Percentiles rank a stretch among this genome's conserved stretches.
phyloP scores from a whole-genome alignment of 2,797 vertebrate species.

The Gymnoscopelus microlampas region DNA sequence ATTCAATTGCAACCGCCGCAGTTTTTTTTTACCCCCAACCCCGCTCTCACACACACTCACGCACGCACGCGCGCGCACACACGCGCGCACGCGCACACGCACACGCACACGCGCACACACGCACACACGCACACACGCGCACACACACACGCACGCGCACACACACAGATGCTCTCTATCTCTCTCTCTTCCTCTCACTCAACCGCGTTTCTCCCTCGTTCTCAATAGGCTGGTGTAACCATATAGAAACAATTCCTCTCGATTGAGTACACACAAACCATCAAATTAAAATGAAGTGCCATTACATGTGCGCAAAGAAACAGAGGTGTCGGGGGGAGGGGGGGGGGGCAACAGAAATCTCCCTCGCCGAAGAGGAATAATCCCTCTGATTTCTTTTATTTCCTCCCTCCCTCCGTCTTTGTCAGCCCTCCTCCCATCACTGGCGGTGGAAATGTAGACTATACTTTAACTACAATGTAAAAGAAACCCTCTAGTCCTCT shows the following conservation, averaged over 20 bases:
- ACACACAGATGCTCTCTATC: too few species aligned
- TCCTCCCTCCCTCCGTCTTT: constrained; percentile 54
- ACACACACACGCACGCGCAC: constrained; percentile 20
- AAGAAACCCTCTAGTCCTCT: too few species aligned
- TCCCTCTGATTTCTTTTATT: constrained; percentile 53
- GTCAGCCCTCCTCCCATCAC: constrained; percentile 18
- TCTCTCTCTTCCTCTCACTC: not conserved
- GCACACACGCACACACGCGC: too few species aligned
- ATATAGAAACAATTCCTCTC: constrained; percentile 81
- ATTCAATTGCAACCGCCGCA: constrained; percentile 85
- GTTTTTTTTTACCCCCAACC: constrained; percentile 73
- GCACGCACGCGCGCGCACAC: too few species aligned
- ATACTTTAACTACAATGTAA: too few species aligned
- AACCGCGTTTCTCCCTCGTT: constrained; percentile 60
- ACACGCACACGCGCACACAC: too few species aligned
- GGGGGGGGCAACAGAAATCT: constrained; percentile 21
- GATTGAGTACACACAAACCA: constrained; percentile 82
- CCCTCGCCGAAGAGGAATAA: constrained; percentile 38
- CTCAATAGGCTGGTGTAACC: constrained; percentile 83
- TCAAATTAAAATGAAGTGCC: constrained; percentile 85
- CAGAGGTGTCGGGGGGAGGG: constrained; percentile 6
- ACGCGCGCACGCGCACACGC: too few species aligned
- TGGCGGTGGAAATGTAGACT: constrained; percentile 2
- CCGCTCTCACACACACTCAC: too few species aligned
- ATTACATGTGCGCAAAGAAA: constrained; percentile 75